Evolutionary conservation across 2,113 vertebrate genomes (phyloP), one percentile per base, ranked within the genome.

Genomic region (Bungarus multicinctus): DNA sequence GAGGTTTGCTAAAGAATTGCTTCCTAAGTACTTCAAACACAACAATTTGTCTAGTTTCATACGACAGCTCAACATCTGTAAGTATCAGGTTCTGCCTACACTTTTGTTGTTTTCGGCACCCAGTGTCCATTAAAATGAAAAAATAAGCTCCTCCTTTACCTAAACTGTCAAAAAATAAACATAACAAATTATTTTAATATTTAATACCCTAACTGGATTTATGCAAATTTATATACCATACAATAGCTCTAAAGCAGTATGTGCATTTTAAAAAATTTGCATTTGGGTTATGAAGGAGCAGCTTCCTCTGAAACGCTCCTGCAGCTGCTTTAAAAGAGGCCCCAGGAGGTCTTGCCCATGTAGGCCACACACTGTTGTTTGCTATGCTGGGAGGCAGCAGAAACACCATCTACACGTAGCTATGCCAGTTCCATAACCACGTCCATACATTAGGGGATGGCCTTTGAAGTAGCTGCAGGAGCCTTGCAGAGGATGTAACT

Each of bases 21-120:
- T 98, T 9, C 97, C 97, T 87, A 98, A 97, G 94, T 98, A 98
- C 95, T 98, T 97, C 95, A 98, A 98, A 87, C 97, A 98, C 94
- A 98, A 96, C 95, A 98, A 97, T 4, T 94, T 98, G 57, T 96
- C 96, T 92, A 98, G 97, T 94, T 98, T 98, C 93, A 94, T 98
- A 92, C 95, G 97, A 25, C 97, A 98, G 74, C 97, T 98, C 53
- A 98, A 98, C 87, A 97, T 97, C 95, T 98, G 98, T 98, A 97
- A 97, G 97, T 96, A 92, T 74, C 89, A 54, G 43, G 0, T 1
- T 10, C 30, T 45, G 45, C 4, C 30, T 52, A 0, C 0, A 0
- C 1, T 0, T 22, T 74, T 18, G 87, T 87, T 93, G 39, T 91
- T 57, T 25, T 45, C 34, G 45, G 22, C 91, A 0, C 12, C n/a